Evolutionary conservation across 2,888 invertebrate genomes (phyloP).

Genomic region (Rugalucina vietnamica): DNA sequence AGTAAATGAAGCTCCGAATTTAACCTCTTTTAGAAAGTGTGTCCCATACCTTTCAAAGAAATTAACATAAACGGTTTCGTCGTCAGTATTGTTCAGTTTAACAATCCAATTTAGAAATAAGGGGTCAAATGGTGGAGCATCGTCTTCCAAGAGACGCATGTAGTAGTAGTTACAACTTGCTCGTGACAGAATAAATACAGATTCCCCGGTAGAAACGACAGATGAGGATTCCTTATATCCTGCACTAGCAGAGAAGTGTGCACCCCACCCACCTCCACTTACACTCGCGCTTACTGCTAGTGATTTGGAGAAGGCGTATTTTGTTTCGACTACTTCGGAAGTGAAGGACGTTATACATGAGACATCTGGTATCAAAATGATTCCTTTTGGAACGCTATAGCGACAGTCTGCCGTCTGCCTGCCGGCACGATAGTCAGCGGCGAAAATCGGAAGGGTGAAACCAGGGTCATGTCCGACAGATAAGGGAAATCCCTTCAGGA

Average conservation of each 20-base stretch:
- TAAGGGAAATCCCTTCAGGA: conserved; percentile 43
- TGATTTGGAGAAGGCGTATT: conserved; percentile 20
- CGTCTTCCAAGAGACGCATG: conserved; percentile 14
- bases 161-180: conserved; percentile 42
- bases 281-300: conserved; percentile 14
- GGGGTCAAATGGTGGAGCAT: conserved; percentile 26
- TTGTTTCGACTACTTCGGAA: conserved; percentile 18
- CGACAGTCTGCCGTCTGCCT: conserved; percentile 47
- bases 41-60: conserved; percentile 49
- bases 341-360: conserved; percentile 40
- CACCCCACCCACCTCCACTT: conserved; percentile 12
- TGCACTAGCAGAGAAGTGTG: conserved; percentile 33
- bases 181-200: conserved; percentile 28
- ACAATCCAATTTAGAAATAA: conserved; percentile 33
- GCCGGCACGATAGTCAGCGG: conserved; percentile 30
- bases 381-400: conserved; percentile 28
- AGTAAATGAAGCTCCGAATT: conserved; percentile 50
- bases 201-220: conserved; percentile 19
- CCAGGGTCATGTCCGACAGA: conserved; percentile 53
- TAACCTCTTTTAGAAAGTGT: conserved; percentile 36
- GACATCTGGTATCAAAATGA: conserved; percentile 37
- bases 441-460: conserved; percentile 53
- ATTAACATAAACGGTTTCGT: conserved; percentile 8
- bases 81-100: conserved; percentile 17
- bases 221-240: conserved; percentile 29